Evolutionary conservation across 2,797 vertebrate genomes (phyloP), one percentile per base, ranked within the genome.

Genomic region (Heterohyrax brucei): DNA sequence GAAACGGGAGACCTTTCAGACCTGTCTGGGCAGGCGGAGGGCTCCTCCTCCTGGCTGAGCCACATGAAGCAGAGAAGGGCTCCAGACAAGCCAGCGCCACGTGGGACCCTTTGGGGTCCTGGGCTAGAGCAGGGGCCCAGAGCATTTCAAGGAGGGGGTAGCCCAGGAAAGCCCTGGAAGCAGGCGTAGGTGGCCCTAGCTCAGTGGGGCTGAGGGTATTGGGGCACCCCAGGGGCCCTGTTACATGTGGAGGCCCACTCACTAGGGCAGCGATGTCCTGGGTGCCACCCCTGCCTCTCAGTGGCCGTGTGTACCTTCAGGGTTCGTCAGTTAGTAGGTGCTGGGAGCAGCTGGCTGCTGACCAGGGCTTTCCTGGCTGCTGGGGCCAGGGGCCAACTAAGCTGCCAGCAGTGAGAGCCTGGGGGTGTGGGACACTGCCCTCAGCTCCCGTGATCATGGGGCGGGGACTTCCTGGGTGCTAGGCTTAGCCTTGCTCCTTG

Each of bases 241-340:
- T 8, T 10, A 7, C 5, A 14, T 14, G 7, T 0, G 19, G 62
- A 0, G 50, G n/a, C 3, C n/a, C 0, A 0, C 19, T 44, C 2
- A 1, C 19, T 16, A 4, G 44, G 59, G 59, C 22, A 8, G 19
- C 18, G 59, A 18, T 16, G 19, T 19, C 59, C 19, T 4, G 59
- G 19, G 59, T 61, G 18, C 59, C 21, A 22, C 19, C 5, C 3
- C 16, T 7, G 0, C 30, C 26, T 10, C 59, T 14, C 3, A 0
- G 7, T 22, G 24, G 46, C 70, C 56, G 0, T 6, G 39, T 46
- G 50, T 64, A 30, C 3, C 53, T 46, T 33, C 44, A 0, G 21
- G 61, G 0, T 28, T 33, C 0, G 19, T 21, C 5, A 0, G 53
- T 30, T 6, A 14, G 53, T 1, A 18, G 19, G 33, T 1, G 22